Evolutionary conservation across 2,113 vertebrate genomes (phyloP).

Genomic region (Semnornis frantzii): DNA sequence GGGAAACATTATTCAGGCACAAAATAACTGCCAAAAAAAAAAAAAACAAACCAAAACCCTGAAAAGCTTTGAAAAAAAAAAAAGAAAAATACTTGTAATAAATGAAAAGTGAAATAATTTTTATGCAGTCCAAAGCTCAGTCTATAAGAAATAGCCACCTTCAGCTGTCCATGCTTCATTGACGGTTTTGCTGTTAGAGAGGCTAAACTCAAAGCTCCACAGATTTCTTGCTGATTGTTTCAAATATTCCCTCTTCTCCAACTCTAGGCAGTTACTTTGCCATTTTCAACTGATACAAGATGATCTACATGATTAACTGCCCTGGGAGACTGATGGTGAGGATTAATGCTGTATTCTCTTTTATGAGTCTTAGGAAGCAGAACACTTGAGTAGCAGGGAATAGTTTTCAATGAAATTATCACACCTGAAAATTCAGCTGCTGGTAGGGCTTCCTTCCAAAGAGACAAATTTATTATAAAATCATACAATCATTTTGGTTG

Average conservation of each 20-base stretch:
- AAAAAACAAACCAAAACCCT: too few species aligned
- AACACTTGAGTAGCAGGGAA: not conserved
- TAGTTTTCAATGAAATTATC: not conserved
- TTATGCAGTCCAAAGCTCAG: not conserved
- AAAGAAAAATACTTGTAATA: conserved; percentile 18
- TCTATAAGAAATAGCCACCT: not conserved
- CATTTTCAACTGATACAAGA: not conserved
- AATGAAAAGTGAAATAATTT: not conserved
- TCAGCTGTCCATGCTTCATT: not conserved
- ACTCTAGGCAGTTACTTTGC: not conserved
- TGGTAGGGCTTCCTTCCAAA: not conserved
- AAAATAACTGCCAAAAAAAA: not conserved
- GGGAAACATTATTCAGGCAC: not conserved
- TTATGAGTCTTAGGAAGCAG: not conserved
- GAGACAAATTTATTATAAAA: not conserved
- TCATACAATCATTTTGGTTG: too few species aligned
- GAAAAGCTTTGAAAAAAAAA: conserved; percentile 1
- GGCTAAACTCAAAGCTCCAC: not conserved
- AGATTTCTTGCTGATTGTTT: conserved; percentile 1
- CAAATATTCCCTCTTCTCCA: conserved; percentile 1
- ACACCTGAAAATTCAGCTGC: not conserved
- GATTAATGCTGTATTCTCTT: not conserved
- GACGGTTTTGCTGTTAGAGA: not conserved
- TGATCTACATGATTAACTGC: conserved; percentile 12
- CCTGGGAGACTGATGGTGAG: not conserved